Base-by-base conservation (phyloP, 2,797 vertebrate species). In the Ficedula albicollis region DNA sequence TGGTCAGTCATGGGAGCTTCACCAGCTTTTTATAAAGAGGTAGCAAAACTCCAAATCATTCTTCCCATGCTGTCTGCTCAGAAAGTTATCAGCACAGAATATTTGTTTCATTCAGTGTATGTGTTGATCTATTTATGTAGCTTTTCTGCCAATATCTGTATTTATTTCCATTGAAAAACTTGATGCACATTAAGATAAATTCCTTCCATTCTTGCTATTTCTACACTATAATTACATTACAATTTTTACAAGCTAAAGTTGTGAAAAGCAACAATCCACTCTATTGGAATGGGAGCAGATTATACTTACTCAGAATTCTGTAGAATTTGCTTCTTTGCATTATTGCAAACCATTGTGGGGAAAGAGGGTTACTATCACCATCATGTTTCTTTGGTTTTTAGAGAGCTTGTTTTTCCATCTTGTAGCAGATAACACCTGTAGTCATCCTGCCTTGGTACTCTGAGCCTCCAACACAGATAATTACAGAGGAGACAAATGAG, bases 321-420 rank as follows among this genome's bases (percentile, higher is more conserved):
- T 48, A 73, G 59, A 87, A 89, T 69, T 81, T 94, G 30, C 64
- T 90, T 89, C 36, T 87, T 94, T 95, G 70, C 7, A 3, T 66
- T 29, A 92, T 36, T 90, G 60, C 70, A 94, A 94, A 84, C 67
- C 4, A 4, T 38, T 84, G 41, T 66, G 41, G 52, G 51, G 59
- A 87, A 92, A 72, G 43, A 78, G 43, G n/a, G 74, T 90, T 79
- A 76, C 74, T 82, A 32, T 56, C 93, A 92, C 90, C 77, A 49
- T 56, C 63, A 36, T 32, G 48, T 84, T 85, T 86, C 76, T 70
- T 84, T 94, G 73, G 39, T 20, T 81, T 73, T 73, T 76, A 30
- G 87, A 87, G 55, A 49, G 67, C 51, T 95, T 93, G 74, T 76
- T 96, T 89, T 82, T 92, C 92, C 56, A 87, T 84, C 84, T 48